Evolutionary conservation across 2,797 vertebrate species (phyloP).

Genomic region (Buphagus erythrorhynchus): DNA sequence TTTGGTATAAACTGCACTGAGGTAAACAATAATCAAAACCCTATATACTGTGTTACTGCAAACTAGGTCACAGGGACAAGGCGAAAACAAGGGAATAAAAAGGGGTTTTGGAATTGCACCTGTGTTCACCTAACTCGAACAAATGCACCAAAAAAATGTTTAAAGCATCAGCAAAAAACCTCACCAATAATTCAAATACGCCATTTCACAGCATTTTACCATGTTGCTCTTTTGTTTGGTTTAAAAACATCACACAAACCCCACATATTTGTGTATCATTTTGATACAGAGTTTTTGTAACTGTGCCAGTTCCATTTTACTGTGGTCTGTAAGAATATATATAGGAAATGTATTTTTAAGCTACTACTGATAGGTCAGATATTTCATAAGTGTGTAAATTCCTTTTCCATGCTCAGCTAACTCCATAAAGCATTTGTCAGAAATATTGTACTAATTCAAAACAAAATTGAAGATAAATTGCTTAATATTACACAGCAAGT

Average conservation of each 20-base stretch:
- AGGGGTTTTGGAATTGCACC: neutral
- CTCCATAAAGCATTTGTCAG: neutral
- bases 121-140: neutral
- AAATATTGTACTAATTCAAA: neutral
- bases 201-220: neutral
- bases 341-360: neutral
- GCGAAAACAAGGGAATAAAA: neutral
- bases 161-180: neutral
- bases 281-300: neutral
- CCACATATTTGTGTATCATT: neutral
- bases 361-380: neutral
- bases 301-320: neutral
- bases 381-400: neutral
- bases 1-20: neutral
- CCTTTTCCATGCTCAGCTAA: neutral
- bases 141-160: neutral
- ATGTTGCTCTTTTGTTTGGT: neutral
- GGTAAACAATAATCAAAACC: neutral
- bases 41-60: neutral
- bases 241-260: neutral
- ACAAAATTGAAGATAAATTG: neutral
- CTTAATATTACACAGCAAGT: neutral
- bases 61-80: neutral
- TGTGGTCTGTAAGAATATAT: neutral
- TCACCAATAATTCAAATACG: neutral